Evolutionary conservation across 1,140 invertebrate genomes (phyloP).

Genomic region (Drosophila setifemur): DNA sequence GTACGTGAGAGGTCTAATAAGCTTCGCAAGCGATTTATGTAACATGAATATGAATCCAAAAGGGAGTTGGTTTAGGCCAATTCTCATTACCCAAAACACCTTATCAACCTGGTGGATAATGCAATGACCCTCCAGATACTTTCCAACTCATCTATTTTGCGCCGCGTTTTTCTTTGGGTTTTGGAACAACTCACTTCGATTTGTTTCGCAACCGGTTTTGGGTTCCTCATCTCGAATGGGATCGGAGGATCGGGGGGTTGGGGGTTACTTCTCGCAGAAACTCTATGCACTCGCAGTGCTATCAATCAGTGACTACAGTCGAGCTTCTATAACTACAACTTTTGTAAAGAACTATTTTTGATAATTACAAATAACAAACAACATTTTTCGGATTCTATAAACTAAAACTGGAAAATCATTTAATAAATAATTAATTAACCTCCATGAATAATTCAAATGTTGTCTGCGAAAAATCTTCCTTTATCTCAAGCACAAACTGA

Average conservation of each 20-base stretch:
- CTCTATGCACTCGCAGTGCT: constrained; percentile 4
- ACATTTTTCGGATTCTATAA: too few relatives aligned
- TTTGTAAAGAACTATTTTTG: too few relatives aligned
- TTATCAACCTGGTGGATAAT: constrained; percentile 19
- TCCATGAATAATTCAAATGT: not conserved
- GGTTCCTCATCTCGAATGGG: constrained; percentile 21
- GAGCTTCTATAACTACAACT: not conserved
- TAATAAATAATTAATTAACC: too few relatives aligned
- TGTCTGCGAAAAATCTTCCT: too few relatives aligned
- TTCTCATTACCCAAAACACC: not conserved
- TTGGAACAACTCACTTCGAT: constrained; percentile 1
- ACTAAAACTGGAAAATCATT: too few relatives aligned
- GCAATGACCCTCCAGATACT: constrained; percentile 5
- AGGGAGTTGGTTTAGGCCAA: constrained; percentile 2
- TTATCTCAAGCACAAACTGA: too few relatives aligned
- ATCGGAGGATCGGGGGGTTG: not conserved
- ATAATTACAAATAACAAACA: too few relatives aligned
- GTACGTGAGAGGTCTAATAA: constrained; percentile 23
- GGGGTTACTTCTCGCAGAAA: constrained; percentile 21
- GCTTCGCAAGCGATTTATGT: constrained; percentile 23
- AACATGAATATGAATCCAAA: constrained; percentile 15
- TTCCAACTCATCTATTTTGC: constrained; percentile 6
- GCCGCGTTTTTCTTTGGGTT: constrained; percentile 2
- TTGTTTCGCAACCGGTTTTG: constrained; percentile 34
- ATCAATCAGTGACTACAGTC: constrained; percentile 29